Percentiles rank a stretch among this genome's conserved stretches.
Evolutionary conservation across 2,888 invertebrate genomes (phyloP).

Genomic region (Drosophila nr. perissopoda): DNA sequence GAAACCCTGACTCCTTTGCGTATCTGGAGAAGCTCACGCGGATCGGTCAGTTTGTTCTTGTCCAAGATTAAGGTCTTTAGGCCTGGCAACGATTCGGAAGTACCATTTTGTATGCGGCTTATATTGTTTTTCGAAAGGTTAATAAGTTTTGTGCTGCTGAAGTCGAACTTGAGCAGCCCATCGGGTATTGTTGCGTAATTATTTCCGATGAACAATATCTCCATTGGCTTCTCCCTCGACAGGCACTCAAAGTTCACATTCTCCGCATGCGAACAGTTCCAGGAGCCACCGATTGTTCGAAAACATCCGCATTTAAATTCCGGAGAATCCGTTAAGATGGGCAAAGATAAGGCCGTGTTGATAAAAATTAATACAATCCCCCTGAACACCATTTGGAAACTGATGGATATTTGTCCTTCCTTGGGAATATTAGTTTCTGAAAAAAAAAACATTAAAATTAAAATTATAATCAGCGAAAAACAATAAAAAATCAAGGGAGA

Average conservation of each 20-base stretch:
- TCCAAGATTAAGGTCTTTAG: neutral
- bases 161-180: neutral
- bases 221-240: neutral
- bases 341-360: neutral
- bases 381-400: neutral
- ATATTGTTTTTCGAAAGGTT: neutral
- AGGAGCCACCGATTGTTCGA: neutral
- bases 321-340: too few relatives aligned
- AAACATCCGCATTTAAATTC: neutral
- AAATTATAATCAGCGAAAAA: too few relatives aligned
- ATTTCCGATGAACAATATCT: neutral
- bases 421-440: too few relatives aligned
- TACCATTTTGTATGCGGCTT: neutral
- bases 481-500: too few relatives aligned
- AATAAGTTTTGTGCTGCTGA: neutral
- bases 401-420: too few relatives aligned
- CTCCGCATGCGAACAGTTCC: neutral
- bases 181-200: neutral
- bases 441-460: too few relatives aligned
- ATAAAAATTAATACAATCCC: accelerated
- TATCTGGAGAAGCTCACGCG: neutral
- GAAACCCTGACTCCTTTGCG: accelerated
- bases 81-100: neutral
- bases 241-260: constrained; percentile 11
- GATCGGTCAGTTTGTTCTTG: constrained; percentile 4